These are phyloP conservation scores for Streptopelia turtur DNA, from an alignment of 2,797 vertebrate species.

Conservation along the genomic window DNA sequence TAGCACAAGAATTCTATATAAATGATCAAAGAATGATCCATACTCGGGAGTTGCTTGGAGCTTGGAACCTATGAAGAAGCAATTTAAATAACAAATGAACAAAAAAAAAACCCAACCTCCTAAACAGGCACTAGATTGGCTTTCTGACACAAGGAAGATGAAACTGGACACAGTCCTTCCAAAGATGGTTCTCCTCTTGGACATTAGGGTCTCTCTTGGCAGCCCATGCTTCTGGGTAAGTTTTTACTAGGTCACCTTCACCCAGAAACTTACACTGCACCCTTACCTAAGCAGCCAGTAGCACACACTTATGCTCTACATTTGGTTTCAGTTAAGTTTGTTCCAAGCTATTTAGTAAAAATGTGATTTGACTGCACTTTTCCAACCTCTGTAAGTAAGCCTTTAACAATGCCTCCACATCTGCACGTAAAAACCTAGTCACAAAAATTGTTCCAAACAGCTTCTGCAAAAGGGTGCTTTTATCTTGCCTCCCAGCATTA, in stretches of 20 bases:
- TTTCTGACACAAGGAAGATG: neutral
- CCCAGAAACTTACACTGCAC: neutral
- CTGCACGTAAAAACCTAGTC: neutral
- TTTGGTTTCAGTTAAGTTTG: neutral
- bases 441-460: neutral
- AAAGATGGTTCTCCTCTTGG: neutral
- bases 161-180: neutral
- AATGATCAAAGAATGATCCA: neutral
- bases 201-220: neutral
- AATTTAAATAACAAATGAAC: neutral
- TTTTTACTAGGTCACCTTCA: neutral
- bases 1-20: neutral
- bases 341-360: constrained; percentile 14
- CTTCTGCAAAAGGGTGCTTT: neutral
- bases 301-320: neutral
- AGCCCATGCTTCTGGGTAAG: neutral
- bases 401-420: neutral
- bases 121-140: neutral
- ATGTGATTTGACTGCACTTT: neutral
- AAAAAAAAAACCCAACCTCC: neutral
- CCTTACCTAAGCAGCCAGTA: neutral
- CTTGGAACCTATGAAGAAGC: neutral
- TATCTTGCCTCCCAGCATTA: neutral
- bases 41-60: neutral
- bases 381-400: neutral